Evolutionary conservation across 2,113 vertebrate species (phyloP).

Genomic region (Glareola pratincola): DNA sequence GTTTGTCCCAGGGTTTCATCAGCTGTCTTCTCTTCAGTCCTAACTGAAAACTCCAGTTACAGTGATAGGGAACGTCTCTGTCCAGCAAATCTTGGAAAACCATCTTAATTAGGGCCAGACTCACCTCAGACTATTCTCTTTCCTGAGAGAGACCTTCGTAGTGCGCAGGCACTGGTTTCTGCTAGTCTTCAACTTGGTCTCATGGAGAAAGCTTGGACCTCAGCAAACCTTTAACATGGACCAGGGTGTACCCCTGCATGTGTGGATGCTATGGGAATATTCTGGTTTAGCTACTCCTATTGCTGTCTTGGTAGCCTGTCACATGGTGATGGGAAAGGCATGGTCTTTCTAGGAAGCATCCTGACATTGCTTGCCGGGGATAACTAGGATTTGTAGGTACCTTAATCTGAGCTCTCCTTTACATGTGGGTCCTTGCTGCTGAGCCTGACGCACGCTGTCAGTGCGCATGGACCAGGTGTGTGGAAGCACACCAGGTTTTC

Average conservation of each 20-base stretch:
- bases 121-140: background rate
- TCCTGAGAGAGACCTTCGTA: background rate
- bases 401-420: background rate
- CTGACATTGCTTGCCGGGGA: background rate
- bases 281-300: background rate
- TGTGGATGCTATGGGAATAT: background rate
- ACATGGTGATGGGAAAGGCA: background rate
- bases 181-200: background rate
- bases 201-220: background rate
- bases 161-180: background rate
- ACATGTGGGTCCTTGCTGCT: background rate
- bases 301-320: background rate
- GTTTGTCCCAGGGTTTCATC: background rate
- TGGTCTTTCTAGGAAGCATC: background rate
- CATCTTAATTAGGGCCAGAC: background rate
- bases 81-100: background rate
- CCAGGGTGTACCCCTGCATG: background rate
- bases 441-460: background rate
- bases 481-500: background rate
- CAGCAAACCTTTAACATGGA: background rate
- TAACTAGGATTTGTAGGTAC: background rate
- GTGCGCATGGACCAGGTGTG: background rate
- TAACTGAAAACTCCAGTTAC: background rate
- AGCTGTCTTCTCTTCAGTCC: background rate
- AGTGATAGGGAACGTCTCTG: background rate